Base-by-base conservation (phyloP, 1,140 invertebrate genomes). In the Drosophila mojavensis region DNA sequence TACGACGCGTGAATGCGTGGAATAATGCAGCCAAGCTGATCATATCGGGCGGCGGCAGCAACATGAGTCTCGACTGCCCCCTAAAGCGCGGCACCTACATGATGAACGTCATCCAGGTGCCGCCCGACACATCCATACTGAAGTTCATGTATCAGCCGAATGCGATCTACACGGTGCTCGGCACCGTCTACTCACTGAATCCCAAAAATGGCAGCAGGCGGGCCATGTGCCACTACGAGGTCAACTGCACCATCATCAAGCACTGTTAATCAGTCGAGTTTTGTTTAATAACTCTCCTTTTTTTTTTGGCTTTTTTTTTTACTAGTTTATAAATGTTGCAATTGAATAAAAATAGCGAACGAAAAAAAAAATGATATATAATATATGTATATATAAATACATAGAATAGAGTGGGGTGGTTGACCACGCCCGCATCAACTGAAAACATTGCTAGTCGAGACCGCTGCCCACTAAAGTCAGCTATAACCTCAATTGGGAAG, bases 91-190 rank as follows among this genome's bases (percentile, higher is more conserved):
- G 90, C 47, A 77, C 70, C 11, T 91, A 91, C 63, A 64, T 72
- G 11, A 79, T 91, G 82, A 86, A 88, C 20, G 59, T 78, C 15
- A 86, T 91, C 1, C 78, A 81, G 26, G 76, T 91, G 47, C 90
- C 90, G 10, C 81, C 84, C 13, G 90, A 91, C 50, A 90, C 82
- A 24, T 58, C 81, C 2, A 20, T 91, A 4, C 36, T 91, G 1
- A 91, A 88, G 69, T 91, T 81, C 6, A 91, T 91, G 90, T 91
- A 91, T 24, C 78, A 85, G 15, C 84, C 90, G 4, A 91, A 91
- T 33, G 86, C 89, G 3, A 17, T 91, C 0, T 91, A 90, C 30
- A 64, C 81, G 1, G 20, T 91, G 4, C 56, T 67, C 17, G 85
- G 84, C n/a, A 84, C 75, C 1, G 79, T 91, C 24, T 86, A 69